Evolutionary conservation across 2,113 vertebrate species (phyloP), one percentile per base, ranked within the genome.

Genomic region (Nematolebias whitei): DNA sequence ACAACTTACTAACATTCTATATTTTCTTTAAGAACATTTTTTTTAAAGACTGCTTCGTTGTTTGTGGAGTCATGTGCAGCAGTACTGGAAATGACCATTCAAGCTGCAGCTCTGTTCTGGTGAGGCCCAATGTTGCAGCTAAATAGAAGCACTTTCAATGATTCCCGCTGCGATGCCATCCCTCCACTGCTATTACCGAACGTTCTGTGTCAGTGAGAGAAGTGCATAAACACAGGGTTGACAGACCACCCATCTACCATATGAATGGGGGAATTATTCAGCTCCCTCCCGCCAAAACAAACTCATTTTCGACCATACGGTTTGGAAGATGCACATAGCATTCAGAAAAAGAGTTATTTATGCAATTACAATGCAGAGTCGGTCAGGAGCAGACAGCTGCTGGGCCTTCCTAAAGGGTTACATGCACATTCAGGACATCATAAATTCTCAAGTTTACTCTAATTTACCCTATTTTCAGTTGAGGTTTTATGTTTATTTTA

Each of bases 121-220:
- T 83, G 58, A 84, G 73, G 78, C 69, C 54, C 55, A 61, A 63
- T 43, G 53, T 78, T 72, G 71, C 62, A 43, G 68, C 51, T 59
- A 69, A 87, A 83, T 24, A 67, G 49, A 50, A 79, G 61, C 65
- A 15, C 87, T 88, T 89, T 83, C 84, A 87, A 74, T 71, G 73
- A 63, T 56, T 80, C 88, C 83, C 35, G 67, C 86, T 83, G 88
- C 26, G 85, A 84, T 63, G 67, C 74, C 78, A 57, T 69, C 70
- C 76, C 86, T 78, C 82, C 86, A 87, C 90, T 89, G 83, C 89
- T 83, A 91, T 93, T 91, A 91, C 80, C 39, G 63, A 52, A 61
- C 49, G 74, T 87, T 91, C 85, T 84, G 56, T 71, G 86, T 83
- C 87, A 82, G 62, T 7, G 76, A 88, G 82, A 87, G 81, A 80